Evolutionary conservation across 1,140 invertebrate genomes (phyloP), one percentile per base, ranked within the genome.

Genomic region (Pachyrhynchus sulphureomaculatus): DNA sequence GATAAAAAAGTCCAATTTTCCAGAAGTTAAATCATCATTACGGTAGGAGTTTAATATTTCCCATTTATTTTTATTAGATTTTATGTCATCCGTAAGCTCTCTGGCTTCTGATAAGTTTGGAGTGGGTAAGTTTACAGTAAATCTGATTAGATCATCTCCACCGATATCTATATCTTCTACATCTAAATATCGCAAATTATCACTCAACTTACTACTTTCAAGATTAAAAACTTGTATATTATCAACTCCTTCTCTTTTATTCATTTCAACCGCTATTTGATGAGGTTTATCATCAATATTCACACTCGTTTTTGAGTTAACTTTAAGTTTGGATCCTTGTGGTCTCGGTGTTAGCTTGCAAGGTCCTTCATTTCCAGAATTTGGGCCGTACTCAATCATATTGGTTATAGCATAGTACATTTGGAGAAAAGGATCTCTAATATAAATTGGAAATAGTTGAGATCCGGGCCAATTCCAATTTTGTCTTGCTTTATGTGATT

Each of bases 311-410:
- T 29, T 48, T 29, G 48, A n/a, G 20, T 34, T 52, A 21, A 52
- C 4, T 17, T 58, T 58, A n/a, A 58, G 18, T 37, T 21, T 61
- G 2, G 49, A 53, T 10, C 39, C 29, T 53, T 52, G 47, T 9
- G 48, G 48, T 24, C 58, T 61, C 20, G 60, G 60, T 4, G 60
- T 62, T 1, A 62, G 49, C 8, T 63, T 64, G 36, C 67, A 69
- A 29, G 58, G 57, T 26, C 52, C 58, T 12, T 47, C 62, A 13
- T 29, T 18, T 15, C 66, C 64, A 45, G 64, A 62, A 26, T 62
- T 72, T 60, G 81, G 81, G n/a, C 81, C 83, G 69, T 83, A 82
- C 75, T 85, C 81, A 34, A 84, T 67, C 57, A 84, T 78, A 63
- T 78, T 81, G 10, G 77, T 77, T 61, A 77, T 76, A 0, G 79